Evolutionary conservation across 2,888 invertebrate genomes (phyloP).

Genomic region (Hedychridium roseum): DNA sequence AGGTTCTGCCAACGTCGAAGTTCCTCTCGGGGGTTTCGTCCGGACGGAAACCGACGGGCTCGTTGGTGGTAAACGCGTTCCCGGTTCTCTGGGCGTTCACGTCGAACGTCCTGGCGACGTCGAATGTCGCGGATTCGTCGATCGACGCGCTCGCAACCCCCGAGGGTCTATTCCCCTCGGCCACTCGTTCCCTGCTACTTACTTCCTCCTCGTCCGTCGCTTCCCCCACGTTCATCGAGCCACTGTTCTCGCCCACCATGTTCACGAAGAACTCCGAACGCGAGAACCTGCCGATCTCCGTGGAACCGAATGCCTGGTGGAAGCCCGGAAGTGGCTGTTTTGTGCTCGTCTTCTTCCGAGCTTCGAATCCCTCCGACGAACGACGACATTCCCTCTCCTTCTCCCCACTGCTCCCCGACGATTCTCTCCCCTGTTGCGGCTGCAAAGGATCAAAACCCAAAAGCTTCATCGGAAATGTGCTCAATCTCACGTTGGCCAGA

Average conservation of each 20-base stretch:
- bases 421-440: no score
- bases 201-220: conserved; percentile 28
- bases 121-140: not conserved
- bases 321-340: conserved; percentile 77
- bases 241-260: conserved; percentile 64
- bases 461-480: no score
- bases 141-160: not conserved
- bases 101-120: conserved; percentile 20
- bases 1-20: conserved; percentile 25
- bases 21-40: conserved; percentile 23
- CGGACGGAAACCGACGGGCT: no score
- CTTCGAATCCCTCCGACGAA: conserved; percentile 37
- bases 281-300: conserved; percentile 85
- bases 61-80: no score
- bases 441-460: no score
- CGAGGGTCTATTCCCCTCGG: conserved; percentile 2
- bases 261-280: conserved; percentile 72
- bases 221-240: no score
- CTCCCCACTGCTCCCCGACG: no score
- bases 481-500: no score
- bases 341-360: conserved; percentile 32
- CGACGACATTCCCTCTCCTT: conserved; percentile 29
- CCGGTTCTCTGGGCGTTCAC: no score
- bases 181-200: conserved; percentile 35
- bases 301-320: conserved; percentile 86